Base-by-base conservation (phyloP, 2,888 invertebrate genomes). In the Folsomia manolachei region DNA sequence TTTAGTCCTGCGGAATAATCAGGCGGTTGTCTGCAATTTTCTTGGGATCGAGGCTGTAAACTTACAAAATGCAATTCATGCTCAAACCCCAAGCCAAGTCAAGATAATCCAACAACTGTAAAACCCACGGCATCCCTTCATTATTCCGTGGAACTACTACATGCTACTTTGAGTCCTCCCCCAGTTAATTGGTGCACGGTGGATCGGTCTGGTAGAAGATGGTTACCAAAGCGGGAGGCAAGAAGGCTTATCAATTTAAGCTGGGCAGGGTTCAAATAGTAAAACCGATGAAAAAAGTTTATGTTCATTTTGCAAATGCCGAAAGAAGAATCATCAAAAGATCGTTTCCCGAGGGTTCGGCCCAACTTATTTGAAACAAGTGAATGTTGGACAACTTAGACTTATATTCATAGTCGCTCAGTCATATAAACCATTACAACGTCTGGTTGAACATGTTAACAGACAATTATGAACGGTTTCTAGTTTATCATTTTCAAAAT, bases 1-100 rank as follows among this genome's bases (percentile, higher is more conserved):
- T 56, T 56, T 56, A 56, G 56, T 56, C 56, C 39, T 56, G 56
- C 21, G 56, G 56, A 56, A 56, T 56, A 56, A 56, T 56, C 18
- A 21, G 56, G 56, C 19, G 19, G 56, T 56, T 56, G 56, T 56
- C 7, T 21, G 21, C 19, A 56, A 7, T 14, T 21, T 14, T 18
- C 51, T 51, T 51, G 51, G 18, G 51, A n/a, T 51, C 9, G 51
- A 51, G 51, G 9, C 51, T 39, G 39, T 39, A 39, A 9, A 39
- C 39, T 39, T 39, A 14, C 39, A n/a, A n/a, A n/a, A n/a, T n/a
- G n/a, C n/a, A n/a, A n/a, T n/a, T n/a, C n/a, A n/a, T n/a, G n/a
- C n/a, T n/a, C n/a, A n/a, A n/a, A n/a, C n/a, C n/a, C n/a, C n/a
- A n/a, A n/a, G n/a, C n/a, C 56, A 56, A 56, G 11, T 39, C 39